Conservation (phyloP, 2,797 vertebrate species). For the Phrynocephalus guinanensis region DNA sequence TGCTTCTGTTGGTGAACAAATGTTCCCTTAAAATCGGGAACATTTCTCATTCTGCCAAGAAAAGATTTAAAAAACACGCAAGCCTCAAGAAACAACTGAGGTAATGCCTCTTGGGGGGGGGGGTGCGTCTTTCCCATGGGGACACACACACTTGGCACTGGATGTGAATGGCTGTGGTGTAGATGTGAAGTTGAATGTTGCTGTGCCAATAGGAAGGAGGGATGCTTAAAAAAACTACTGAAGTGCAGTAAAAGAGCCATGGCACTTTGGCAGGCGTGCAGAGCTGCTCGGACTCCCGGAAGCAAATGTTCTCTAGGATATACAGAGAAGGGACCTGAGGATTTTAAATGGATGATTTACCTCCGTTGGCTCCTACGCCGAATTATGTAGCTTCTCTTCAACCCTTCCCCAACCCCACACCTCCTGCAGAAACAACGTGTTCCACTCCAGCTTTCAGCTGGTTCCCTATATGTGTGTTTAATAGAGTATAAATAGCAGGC, state of each 20-base stretch:
- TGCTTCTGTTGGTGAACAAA: not conserved
- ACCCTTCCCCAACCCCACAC: not conserved
- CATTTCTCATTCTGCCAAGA: not conserved
- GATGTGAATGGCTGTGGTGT: not conserved
- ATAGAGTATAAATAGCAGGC: slow-evolving; percentile 32
- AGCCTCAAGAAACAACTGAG: slow-evolving; percentile 4
- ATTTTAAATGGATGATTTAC: not conserved
- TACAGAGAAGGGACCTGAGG: not conserved
- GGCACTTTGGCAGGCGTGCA: not conserved
- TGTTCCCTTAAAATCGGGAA: not conserved
- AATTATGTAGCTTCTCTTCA: not conserved
- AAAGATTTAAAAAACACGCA: not conserved
- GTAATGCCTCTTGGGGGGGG: not conserved
- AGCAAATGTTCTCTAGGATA: slow-evolving; percentile 2
- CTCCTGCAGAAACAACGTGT: not conserved
- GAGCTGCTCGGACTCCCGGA: not conserved
- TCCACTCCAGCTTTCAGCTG: not conserved
- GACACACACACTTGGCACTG: not conserved
- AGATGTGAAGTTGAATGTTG: not conserved
- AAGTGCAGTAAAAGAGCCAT: not conserved
- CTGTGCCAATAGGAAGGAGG: not conserved
- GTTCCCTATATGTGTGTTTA: slow-evolving; percentile 16
- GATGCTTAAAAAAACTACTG: not conserved
- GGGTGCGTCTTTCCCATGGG: not conserved
- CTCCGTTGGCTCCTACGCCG: not conserved